Evolutionary conservation across 2,888 invertebrate species (phyloP), one percentile per base, ranked within the genome.

Genomic region (Morpho helenor): DNA sequence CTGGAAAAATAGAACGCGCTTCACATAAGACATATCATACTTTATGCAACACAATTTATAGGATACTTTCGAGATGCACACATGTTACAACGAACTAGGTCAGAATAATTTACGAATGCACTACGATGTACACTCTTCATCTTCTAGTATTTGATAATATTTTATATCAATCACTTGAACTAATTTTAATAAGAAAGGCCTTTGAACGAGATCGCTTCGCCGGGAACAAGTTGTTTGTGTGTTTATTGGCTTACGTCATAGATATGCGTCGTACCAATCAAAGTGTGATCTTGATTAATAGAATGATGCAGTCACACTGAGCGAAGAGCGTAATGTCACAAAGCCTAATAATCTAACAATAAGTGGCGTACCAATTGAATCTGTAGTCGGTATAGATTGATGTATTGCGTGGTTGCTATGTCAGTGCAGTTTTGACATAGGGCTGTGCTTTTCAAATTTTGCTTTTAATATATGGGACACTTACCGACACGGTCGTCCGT

Each of bases 151-250:
- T 62, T 55, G 49, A 60, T 60, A 55, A 54, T 52, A 55, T 62
- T 57, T 55, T 49, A 49, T 57, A 46, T 49, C 60, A 59, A 62
- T 55, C 60, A 62, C 60, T 60, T 57, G 57, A 55, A 46, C 57
- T 58, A 51, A 53, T 63, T 60, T 58, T 48, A 60, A 60, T 57
- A 52, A 60, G 58, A 60, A 58, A 63, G 60, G 56, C 56, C 63
- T 63, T 56, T 60, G 60, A 56, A 56, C 57, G 53, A 47, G 55
- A 51, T 52, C 46, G 51, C 52, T n/a, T 22, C n/a, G 49, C 52
- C 41, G 52, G 50, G 43, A 58, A 54, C 56, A 60, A 45, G n/a
- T 59, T 23, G 55, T 49, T 55, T 56, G 43, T 45, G 41, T 50
- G 49, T 52, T 31, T 10, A 49, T 49, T 46, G 43, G 9, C 48